Evolutionary conservation across 2,113 vertebrate species (phyloP).

Genomic region (Sorex fumeus): DNA sequence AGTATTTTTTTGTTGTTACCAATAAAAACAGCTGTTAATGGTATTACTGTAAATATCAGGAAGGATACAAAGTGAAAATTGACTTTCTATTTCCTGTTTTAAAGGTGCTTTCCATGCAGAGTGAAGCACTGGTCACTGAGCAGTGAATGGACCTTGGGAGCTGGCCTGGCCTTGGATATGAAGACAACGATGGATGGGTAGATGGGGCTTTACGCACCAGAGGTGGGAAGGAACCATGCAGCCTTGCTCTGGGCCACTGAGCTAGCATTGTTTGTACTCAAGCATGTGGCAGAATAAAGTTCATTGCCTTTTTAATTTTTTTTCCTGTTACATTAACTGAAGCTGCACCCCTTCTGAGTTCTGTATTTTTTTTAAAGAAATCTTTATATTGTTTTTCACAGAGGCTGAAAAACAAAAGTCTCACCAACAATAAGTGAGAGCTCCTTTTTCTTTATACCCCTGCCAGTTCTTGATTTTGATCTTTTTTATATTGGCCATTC

Average conservation of each 20-base stretch:
- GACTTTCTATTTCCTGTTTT: slow-evolving; percentile 78
- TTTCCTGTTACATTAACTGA: too few relatives aligned
- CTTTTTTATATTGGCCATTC: too few relatives aligned
- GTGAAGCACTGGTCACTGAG: slow-evolving; percentile 83
- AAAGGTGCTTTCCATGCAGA: slow-evolving; percentile 89
- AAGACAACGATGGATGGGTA: slow-evolving; percentile 78
- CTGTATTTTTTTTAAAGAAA: too few relatives aligned
- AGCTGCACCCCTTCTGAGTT: too few relatives aligned
- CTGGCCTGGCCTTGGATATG: slow-evolving; percentile 83
- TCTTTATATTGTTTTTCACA: too few relatives aligned
- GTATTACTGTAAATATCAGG: slow-evolving; percentile 88
- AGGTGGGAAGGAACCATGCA: slow-evolving; percentile 88
- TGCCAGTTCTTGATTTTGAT: too few relatives aligned
- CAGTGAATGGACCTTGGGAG: slow-evolving; percentile 82
- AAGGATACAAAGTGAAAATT: slow-evolving; percentile 87
- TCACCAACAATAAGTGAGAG: too few relatives aligned
- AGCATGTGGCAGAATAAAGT: too few relatives aligned
- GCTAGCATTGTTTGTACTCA: too few relatives aligned
- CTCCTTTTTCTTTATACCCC: too few relatives aligned
- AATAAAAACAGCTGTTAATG: slow-evolving; percentile 88
- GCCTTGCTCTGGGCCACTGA: slow-evolving; percentile 77
- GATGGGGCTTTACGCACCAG: slow-evolving; percentile 82
- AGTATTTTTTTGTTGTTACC: slow-evolving; percentile 85
- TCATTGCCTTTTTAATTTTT: too few relatives aligned
- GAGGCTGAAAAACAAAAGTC: too few relatives aligned